Base-by-base conservation (phyloP, 1,140 invertebrate species). In the Drosophila chauvacae region DNA sequence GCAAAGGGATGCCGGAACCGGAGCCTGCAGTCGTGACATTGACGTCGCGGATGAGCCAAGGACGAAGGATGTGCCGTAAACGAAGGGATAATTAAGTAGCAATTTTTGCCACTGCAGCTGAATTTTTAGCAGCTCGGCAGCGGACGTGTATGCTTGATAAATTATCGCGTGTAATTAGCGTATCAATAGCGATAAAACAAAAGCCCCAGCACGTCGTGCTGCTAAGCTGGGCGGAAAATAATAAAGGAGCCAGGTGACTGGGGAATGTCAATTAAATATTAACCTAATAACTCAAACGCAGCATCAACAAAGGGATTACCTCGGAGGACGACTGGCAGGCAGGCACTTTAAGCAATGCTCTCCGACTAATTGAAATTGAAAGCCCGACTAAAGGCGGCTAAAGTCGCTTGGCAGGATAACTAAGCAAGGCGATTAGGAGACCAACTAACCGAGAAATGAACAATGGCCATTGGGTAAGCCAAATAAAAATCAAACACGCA, bases 391-490 rank as follows among this genome's bases (percentile, higher is more conserved):
- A 74, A 70, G 63, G 44, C 48, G 56, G 47, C 56, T 37, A 58
- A 74, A 57, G 51, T 59, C 44, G 41, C 50, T 20, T 26, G 51
- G 59, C 45, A 41, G 50, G 41, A 65, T 76, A 56, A 70, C 59
- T 73, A 73, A 80, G 76, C 63, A 74, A 80, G 81, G 58, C 84
- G 77, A 77, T 80, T 87, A 84, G 88, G 72, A 88, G 84, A 84
- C 64, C 84, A 87, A 84, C 84, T 87, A 90, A 87, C 84, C 84
- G 73, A 75, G 72, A 90, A 87, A 87, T 88, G 69, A 90, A 84
- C 84, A 87, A 84, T 87, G 66, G 61, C 68, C 74, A 82, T 55
- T 82, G 76, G 81, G 50, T 51, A 62, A 61, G 75, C 58, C 65
- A 87, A 83, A 76, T 66, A 80, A 70, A 76, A 80, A 87, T 83